Base-by-base conservation (phyloP, 2,888 invertebrate species). In the Cerceris rybyensis region DNA sequence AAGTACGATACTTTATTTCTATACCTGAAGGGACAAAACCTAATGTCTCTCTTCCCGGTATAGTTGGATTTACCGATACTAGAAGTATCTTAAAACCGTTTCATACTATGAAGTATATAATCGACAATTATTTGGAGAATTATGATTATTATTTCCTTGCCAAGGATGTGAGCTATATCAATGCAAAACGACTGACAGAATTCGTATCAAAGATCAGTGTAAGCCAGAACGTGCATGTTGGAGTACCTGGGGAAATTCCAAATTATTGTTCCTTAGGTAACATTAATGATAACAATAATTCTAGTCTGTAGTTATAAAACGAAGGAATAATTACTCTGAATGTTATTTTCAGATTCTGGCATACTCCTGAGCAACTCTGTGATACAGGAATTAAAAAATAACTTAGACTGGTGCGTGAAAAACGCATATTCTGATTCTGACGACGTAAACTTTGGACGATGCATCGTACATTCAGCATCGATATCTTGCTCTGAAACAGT, bases 101-200 rank as follows among this genome's bases (percentile, higher is more conserved):
- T 92, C 97, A 98, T 90, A 95, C 97, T 17, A 94, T 98, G 58
- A 98, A 98, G 91, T 98, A 98, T 91, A 95, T 98, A 11, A 96
- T 96, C 0, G 98, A 98, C 87, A 97, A 97, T 91, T 98, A 96
- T 93, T 93, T 96, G 49, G 96, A 98, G 87, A 97, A 96, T 86
- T 99, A 96, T 92, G 98, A 99, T 92, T 99, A 97, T 93, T 98
- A 98, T 93, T 96, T 97, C 91, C 93, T 99, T 64, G 95, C 97
- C 60, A 96, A 96, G 57, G 99, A 99, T 92, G 94, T 94, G 7
- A 96, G 96, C 0, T 99, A 96, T 91, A 94, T 99, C 66, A 97
- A 98, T 91, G 96, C 96, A 0, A 95, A 96, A 59, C 95, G 95
- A 68, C 93, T 99, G 61, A 93, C 94, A 41, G 94, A 96, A 75